A percentile compares a stretch with the other conserved stretches of the same genome.
phyloP scores from a whole-genome alignment of 2,888 invertebrate genomes.

The Calephelis perditalis region DNA sequence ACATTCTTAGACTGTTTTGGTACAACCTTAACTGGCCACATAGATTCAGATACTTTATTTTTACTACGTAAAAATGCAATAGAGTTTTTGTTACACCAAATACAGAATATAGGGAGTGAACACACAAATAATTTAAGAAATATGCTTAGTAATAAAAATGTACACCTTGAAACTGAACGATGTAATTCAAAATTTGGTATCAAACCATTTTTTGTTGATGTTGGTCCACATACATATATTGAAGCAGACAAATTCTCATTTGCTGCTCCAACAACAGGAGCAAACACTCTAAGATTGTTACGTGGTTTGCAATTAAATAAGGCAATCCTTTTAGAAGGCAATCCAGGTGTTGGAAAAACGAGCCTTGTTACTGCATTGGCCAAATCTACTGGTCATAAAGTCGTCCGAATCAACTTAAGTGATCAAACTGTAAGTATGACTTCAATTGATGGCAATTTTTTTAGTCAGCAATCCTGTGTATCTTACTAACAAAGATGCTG shows the following conservation, averaged over 20 bases:
- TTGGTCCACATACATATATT: slow-evolving; percentile 55
- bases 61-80: slow-evolving; percentile 73
- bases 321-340: slow-evolving; percentile 96
- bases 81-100: slow-evolving; percentile 75
- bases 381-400: slow-evolving; percentile 86
- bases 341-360: slow-evolving; percentile 99
- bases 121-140: slow-evolving; percentile 46
- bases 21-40: slow-evolving; percentile 86
- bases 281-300: slow-evolving; percentile 90
- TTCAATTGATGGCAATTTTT: slow-evolving; percentile 5
- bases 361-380: slow-evolving; percentile 95
- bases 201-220: slow-evolving; percentile 85
- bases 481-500: background rate
- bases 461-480: background rate
- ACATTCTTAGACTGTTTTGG: slow-evolving; percentile 96
- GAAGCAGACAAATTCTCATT: slow-evolving; percentile 80
- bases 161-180: slow-evolving; percentile 51
- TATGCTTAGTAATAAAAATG: slow-evolving; percentile 51
- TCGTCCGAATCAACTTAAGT: slow-evolving; percentile 96
- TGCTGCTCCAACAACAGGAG: slow-evolving; percentile 86
- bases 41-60: slow-evolving; percentile 74
- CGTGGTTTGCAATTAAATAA: slow-evolving; percentile 94
- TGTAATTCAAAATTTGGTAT: slow-evolving; percentile 81
- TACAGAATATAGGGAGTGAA: slow-evolving; percentile 56
- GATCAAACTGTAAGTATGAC: slow-evolving; percentile 92